Evolutionary conservation across 64 coral and sea anemone species (phyloP).

Genomic region (Acropora yongei): DNA sequence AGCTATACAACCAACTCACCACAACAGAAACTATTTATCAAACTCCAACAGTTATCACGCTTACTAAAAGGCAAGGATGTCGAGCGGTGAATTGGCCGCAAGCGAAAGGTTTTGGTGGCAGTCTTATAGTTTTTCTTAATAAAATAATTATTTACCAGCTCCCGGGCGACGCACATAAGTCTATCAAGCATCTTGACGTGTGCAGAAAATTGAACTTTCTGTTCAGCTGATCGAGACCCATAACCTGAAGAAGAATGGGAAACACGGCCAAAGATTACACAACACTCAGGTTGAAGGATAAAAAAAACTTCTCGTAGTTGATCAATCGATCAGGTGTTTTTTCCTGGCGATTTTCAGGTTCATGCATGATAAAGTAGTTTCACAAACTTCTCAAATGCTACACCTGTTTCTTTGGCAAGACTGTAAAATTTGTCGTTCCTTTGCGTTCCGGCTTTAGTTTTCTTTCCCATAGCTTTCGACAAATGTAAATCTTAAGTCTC

Average conservation of each 20-base stretch:
- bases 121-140: background rate
- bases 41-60: too few relatives aligned
- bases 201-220: slow-evolving; percentile 96
- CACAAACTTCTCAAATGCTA: background rate
- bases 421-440: slow-evolving; percentile 99
- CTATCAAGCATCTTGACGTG: slow-evolving; percentile 87
- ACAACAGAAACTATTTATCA: too few relatives aligned
- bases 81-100: too few relatives aligned
- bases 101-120: too few relatives aligned
- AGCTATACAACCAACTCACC: too few relatives aligned
- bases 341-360: too few relatives aligned
- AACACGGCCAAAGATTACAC: background rate
- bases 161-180: slow-evolving; percentile 92
- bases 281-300: too few relatives aligned
- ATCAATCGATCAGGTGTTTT: background rate
- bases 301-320: too few relatives aligned
- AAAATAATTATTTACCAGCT: slow-evolving; percentile 67
- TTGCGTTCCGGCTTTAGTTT: slow-evolving; percentile 88
- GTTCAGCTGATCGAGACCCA: slow-evolving; percentile 90
- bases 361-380: background rate
- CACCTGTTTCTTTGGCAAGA: slow-evolving; percentile 99
- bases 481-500: background rate
- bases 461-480: slow-evolving; percentile 81
- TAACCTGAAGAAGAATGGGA: slow-evolving; percentile 68
- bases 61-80: too few relatives aligned